Conservation (phyloP, 2,113 vertebrate genomes). For the Thermophis baileyi region DNA sequence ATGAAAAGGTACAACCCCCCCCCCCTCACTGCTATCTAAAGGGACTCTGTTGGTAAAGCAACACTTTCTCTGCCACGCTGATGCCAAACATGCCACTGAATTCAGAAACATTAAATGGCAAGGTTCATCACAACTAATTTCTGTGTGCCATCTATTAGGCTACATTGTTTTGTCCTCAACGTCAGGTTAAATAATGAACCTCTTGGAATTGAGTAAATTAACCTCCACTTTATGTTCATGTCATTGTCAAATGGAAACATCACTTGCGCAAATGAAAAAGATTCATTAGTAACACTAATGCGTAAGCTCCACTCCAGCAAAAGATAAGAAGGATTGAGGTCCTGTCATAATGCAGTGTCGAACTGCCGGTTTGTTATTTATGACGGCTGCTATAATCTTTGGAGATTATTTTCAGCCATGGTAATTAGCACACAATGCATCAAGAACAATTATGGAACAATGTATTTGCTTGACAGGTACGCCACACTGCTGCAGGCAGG, state of each 20-base stretch:
- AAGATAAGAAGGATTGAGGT: conserved; percentile 75
- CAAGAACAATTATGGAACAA: conserved; percentile 70
- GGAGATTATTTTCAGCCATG: conserved; percentile 77
- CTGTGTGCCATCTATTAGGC: conserved; percentile 79
- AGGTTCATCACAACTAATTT: conserved; percentile 83
- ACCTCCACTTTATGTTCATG: conserved; percentile 81
- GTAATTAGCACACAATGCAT: conserved; percentile 77
- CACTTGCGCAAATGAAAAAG: conserved; percentile 77
- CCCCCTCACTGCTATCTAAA: conserved; percentile 41
- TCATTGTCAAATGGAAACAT: conserved; percentile 83
- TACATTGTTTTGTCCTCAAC: conserved; percentile 79
- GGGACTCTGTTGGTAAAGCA: conserved; percentile 12
- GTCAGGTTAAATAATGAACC: conserved; percentile 84
- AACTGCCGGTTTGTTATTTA: conserved; percentile 72
- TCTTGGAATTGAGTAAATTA: conserved; percentile 78
- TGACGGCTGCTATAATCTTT: conserved; percentile 79
- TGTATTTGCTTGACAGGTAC: conserved; percentile 69
- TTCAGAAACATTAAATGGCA: conserved; percentile 71
- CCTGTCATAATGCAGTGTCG: conserved; percentile 69
- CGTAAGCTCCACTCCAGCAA: conserved; percentile 67
- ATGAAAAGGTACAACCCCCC: conserved; percentile 35
- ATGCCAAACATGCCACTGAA: conserved; percentile 43
- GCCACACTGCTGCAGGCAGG: conserved; percentile 58
- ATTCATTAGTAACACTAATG: conserved; percentile 79
- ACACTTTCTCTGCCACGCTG: conserved; percentile 43